These are phyloP conservation scores for Brotula barbata DNA, from an alignment of 2,797 vertebrate genomes.

Conservation along the genomic window DNA sequence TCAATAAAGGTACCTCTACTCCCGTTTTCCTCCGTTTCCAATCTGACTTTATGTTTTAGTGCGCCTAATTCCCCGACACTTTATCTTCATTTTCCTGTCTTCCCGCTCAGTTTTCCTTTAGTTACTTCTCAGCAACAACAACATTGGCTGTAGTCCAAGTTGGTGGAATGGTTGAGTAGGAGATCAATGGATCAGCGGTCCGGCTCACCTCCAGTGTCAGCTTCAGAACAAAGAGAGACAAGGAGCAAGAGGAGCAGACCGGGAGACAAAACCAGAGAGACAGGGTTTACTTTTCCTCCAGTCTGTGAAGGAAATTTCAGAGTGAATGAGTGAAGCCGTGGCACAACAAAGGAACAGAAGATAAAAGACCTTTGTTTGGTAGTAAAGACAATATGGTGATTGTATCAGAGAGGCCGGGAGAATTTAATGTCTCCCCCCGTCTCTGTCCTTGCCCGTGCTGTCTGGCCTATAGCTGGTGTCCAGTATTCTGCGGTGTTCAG, in stretches of 20 bases:
- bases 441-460: conserved; percentile 25
- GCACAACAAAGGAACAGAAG: conserved; percentile 1
- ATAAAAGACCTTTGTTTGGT: conserved; percentile 2
- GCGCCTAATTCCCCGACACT: conserved; percentile 13
- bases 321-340: conserved; percentile 8
- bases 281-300: background rate
- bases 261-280: conserved; percentile 8
- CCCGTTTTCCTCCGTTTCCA: too few relatives aligned
- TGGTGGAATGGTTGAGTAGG: conserved; percentile 45
- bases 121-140: conserved; percentile 31
- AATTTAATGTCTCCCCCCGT: conserved; percentile 23
- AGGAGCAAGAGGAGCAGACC: conserved; percentile 6
- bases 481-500: conserved; percentile 43
- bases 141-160: conserved; percentile 44
- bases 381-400: conserved; percentile 46
- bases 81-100: too few relatives aligned
- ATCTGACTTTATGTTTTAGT: too few relatives aligned
- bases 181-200: conserved; percentile 40
- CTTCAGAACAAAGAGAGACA: conserved; percentile 29
- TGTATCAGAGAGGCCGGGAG: conserved; percentile 39
- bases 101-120: conserved; percentile 36
- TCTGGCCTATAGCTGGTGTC: conserved; percentile 53
- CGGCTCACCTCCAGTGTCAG: conserved; percentile 17
- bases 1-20: too few relatives aligned
- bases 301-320: conserved; percentile 9